phyloP scores from a whole-genome alignment of 1,140 invertebrate species.

The Odontomachus brunneus region DNA sequence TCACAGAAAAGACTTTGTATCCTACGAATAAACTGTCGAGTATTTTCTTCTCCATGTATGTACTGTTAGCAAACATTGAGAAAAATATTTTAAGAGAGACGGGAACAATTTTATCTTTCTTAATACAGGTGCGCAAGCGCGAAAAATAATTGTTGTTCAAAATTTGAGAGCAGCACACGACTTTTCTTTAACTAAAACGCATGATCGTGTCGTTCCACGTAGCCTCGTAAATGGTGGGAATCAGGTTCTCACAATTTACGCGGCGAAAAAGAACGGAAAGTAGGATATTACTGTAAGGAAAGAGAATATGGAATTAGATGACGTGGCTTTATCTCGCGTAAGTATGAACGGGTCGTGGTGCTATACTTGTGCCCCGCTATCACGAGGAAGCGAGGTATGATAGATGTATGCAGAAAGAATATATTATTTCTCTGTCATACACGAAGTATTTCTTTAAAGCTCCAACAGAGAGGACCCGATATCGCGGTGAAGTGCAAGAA shows the following conservation, averaged over 20 bases:
- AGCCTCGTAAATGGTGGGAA: not conserved
- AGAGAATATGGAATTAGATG: slow-evolving; percentile 48
- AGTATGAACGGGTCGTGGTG: not conserved
- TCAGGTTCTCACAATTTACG: slow-evolving; percentile 22
- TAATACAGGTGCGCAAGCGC: too few relatives aligned
- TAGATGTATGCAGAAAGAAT: slow-evolving; percentile 20
- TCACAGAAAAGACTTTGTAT: too few relatives aligned
- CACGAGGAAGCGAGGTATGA: slow-evolving; percentile 13
- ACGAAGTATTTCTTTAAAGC: slow-evolving; percentile 15
- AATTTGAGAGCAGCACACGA: not conserved
- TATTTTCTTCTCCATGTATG: too few relatives aligned
- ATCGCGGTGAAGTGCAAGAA: not conserved
- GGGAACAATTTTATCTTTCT: too few relatives aligned
- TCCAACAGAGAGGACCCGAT: not conserved
- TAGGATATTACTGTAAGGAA: slow-evolving; percentile 21
- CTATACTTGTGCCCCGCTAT: not conserved
- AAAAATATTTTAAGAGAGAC: too few relatives aligned
- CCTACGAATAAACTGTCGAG: too few relatives aligned
- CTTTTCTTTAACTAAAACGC: not conserved
- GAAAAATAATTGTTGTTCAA: not conserved
- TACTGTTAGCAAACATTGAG: too few relatives aligned
- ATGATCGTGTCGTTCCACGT: slow-evolving; percentile 10
- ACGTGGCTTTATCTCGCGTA: not conserved
- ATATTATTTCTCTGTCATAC: slow-evolving; percentile 37
- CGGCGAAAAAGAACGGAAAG: slow-evolving; percentile 9